Evolutionary conservation across 2,113 vertebrate genomes (phyloP), one percentile per base, ranked within the genome.

Genomic region (Asarcornis scutulata): DNA sequence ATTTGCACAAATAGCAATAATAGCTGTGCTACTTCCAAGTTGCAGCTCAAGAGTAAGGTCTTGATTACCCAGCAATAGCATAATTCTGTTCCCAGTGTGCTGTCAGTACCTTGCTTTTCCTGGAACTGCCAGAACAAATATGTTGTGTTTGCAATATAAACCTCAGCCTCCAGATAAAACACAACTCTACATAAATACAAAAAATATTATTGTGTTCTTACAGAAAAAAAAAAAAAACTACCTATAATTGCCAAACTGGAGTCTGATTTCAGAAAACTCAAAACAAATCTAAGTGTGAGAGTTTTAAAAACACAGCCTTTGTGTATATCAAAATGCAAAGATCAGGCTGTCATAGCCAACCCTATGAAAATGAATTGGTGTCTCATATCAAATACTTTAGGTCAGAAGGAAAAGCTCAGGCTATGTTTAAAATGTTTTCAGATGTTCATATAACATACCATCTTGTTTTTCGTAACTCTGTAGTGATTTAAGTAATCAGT

Each of bases 171-270:
- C 58, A 69, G 59, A 88, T 29, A 76, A 69, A 79, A 83, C 3
- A 10, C 13, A 86, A 42, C 32, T 73, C 38, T 32, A 88, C 34
- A 76, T 64, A 83, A 83, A 90, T 38, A 32, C 20, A 17, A 83
- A 64, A 11, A 80, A 52, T 72, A 66, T 78, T 67, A 75, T 81
- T 56, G 13, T 25, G 23, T 52, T 52, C 23, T 52, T 52, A 60
- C n/a, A 88, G 85, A 89, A 86, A 73, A n/a, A 88, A 86, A 73
- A n/a, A 88, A 88, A 88, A 88, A 64, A 64, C 40, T 29, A 76
- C 18, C 25, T 52, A 9, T 36, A 85, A 72, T 59, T 83, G n/a
- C 36, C 32, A 64, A 76, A 79, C 46, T 36, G 3, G 60, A 67
- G 46, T 14, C 59, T 69, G 73, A 83, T 64, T 81, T 81, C 63